Evolutionary conservation across 2,113 vertebrate species (phyloP).

Genomic region (Mystacornis crossleyi): DNA sequence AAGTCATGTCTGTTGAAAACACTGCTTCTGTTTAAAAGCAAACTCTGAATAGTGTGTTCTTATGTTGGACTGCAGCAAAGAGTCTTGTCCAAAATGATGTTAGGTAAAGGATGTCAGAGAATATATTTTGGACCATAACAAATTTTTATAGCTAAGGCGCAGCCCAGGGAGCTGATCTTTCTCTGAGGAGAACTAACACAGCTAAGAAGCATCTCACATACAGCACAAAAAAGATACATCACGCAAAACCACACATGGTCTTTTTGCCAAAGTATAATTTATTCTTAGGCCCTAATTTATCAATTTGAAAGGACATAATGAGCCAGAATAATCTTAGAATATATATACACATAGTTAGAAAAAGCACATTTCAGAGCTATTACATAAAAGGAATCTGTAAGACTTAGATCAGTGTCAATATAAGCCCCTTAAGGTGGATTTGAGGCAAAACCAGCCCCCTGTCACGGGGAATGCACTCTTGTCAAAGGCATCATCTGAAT

Average conservation of each 20-base stretch:
- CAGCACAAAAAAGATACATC: neutral
- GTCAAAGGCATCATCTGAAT: constrained; percentile 17
- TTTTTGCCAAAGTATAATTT: neutral
- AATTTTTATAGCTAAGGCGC: neutral
- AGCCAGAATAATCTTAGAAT: neutral
- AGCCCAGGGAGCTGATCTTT: neutral
- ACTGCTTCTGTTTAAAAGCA: neutral
- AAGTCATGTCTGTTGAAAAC: neutral
- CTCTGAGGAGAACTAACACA: neutral
- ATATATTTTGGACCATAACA: neutral
- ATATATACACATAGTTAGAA: neutral
- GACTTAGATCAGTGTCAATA: neutral
- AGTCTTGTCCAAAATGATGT: neutral
- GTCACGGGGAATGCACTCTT: neutral
- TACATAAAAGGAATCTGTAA: neutral
- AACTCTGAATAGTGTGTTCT: neutral
- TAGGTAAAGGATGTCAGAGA: neutral
- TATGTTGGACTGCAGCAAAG: neutral
- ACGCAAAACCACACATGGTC: rapidly evolving
- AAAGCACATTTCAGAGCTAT: neutral
- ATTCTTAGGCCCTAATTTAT: neutral
- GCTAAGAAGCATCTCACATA: neutral
- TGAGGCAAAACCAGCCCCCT: neutral
- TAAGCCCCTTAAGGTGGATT: neutral
- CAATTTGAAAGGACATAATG: neutral